Evolutionary conservation across 1,140 invertebrate species (phyloP).

Genomic region (Laodelphax striatellus): DNA sequence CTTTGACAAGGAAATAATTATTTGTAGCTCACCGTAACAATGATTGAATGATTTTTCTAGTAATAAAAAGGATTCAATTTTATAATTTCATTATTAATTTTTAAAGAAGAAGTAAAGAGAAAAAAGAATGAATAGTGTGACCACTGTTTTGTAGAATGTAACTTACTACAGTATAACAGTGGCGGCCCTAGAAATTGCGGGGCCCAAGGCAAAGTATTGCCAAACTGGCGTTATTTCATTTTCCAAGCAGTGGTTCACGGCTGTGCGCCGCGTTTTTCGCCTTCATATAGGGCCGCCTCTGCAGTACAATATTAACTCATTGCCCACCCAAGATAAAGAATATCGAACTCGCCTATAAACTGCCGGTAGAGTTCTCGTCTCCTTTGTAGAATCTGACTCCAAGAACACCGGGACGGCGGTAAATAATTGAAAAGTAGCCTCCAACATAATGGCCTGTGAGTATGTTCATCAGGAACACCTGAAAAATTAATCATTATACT

Average conservation of each 20-base stretch:
- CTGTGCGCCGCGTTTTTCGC: too few relatives aligned
- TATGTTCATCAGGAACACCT: constrained; percentile 75
- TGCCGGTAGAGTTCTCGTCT: constrained; percentile 69
- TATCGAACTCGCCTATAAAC: constrained; percentile 56
- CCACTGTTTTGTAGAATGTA: too few relatives aligned
- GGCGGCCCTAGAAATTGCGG: too few relatives aligned
- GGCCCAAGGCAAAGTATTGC: too few relatives aligned
- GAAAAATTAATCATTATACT: constrained; percentile 19
- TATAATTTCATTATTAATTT: neutral
- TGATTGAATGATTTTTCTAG: too few relatives aligned
- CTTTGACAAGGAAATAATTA: too few relatives aligned
- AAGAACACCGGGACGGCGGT: constrained; percentile 47
- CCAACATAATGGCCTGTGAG: constrained; percentile 66
- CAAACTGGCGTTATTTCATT: too few relatives aligned
- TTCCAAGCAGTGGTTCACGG: too few relatives aligned
- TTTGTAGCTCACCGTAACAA: too few relatives aligned
- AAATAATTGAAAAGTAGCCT: constrained; percentile 74
- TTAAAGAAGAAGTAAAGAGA: neutral
- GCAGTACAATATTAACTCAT: neutral
- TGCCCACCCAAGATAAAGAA: neutral
- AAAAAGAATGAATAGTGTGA: too few relatives aligned
- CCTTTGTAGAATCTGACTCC: constrained; percentile 49
- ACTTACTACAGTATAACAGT: too few relatives aligned
- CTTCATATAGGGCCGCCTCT: too few relatives aligned
- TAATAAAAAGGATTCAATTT: neutral